Percentiles rank a stretch among this genome's conserved stretches.
Conservation (phyloP, 1,140 invertebrate genomes). For the Megalonaias nervosa region DNA sequence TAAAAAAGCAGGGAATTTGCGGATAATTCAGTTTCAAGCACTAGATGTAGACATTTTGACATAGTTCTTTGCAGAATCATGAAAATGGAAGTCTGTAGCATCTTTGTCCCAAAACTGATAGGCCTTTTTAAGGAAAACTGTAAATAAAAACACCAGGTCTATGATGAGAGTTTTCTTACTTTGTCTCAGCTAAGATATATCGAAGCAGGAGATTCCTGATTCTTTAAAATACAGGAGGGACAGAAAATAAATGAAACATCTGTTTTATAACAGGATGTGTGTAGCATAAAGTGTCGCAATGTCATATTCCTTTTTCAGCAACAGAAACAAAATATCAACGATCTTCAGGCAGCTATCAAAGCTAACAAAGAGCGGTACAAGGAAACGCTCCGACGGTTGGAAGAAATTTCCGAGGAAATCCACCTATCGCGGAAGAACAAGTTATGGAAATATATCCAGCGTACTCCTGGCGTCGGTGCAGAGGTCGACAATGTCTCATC, state of each 20-base stretch:
- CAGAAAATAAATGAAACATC: no score
- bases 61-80: no score
- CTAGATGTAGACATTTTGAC: no score
- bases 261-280: background rate
- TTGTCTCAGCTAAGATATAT: background rate
- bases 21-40: no score
- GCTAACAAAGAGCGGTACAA: constrained; percentile 72
- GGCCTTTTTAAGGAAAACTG: no score
- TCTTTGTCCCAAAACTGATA: no score
- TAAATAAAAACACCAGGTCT: background rate
- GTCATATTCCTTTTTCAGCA: constrained; percentile 49
- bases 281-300: background rate
- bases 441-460: constrained; percentile 74
- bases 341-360: constrained; percentile 71
- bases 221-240: no score
- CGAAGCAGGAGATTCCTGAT: no score
- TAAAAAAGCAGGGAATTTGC: no score
- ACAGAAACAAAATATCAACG: constrained; percentile 71
- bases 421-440: constrained; percentile 56
- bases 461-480: constrained; percentile 92
- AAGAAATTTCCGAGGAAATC: constrained; percentile 77
- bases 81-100: no score
- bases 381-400: constrained; percentile 71
- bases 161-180: background rate
- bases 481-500: constrained; percentile 72